Evolutionary conservation across 1,140 invertebrate genomes (phyloP), one percentile per base, ranked within the genome.

Genomic region (Scaptodrosophila lebanonensis): DNA sequence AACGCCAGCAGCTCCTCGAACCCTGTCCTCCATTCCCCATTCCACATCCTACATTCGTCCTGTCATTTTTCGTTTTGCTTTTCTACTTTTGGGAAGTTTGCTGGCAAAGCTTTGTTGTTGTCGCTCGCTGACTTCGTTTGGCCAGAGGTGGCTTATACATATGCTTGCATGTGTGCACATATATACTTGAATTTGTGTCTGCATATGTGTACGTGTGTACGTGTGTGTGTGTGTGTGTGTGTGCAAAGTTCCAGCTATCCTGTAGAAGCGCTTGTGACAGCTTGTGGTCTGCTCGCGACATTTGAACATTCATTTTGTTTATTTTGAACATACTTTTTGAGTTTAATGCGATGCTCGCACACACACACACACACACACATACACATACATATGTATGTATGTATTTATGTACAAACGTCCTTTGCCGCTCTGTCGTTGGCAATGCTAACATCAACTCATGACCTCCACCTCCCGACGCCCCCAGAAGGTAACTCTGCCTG

Each of bases 281-380:
- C 71, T 79, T 83, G 77, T 73, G 77, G 77, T 84, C 77, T 83
- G 79, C 68, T 53, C 18, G 54, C 49, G 77, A 79, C 77, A 83
- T 72, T 68, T 83, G 63, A 83, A 72, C 70, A 83, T 83, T 62
- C 66, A 66, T 77, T 76, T 75, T 69, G 43, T 70, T 75, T 75
- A 75, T 69, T 75, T 75, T 52, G 43, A 65, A 70, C 68, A 70
- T 63, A 56, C 52, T 52, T 63, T 63, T 66, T 63, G 59, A 47
- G 64, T 59, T 66, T 66, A 66, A 66, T 66, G 58, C 59, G 61
- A 60, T 56, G 48, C 61, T 56, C 64, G 52, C 4, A 13, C 56
- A 25, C 9, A 7, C 30, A 25, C 16, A 3, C n/a, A 2, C 20
- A 5, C 25, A 7, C n/a, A 9, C 39, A 1, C 32, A 3, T 3